phyloP scores from a whole-genome alignment of 2,888 invertebrate species.

The Limenitis camilla region DNA sequence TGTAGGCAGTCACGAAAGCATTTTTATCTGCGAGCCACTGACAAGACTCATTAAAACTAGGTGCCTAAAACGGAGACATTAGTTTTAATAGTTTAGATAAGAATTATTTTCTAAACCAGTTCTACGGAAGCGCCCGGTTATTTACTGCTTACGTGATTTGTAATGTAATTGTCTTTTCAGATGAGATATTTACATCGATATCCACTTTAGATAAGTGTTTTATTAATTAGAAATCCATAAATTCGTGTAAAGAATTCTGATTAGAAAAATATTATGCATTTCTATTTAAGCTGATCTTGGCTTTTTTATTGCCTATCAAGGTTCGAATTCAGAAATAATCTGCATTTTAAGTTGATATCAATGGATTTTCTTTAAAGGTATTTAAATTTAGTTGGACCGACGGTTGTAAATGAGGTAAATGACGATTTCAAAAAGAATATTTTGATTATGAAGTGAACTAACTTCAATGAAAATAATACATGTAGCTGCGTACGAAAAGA shows the following conservation, averaged over 20 bases:
- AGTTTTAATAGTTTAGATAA: constrained; percentile 30
- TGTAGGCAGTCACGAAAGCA: constrained; percentile 6
- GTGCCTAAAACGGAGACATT: constrained; percentile 30
- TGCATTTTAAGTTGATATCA: too few species aligned
- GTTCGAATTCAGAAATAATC: too few species aligned
- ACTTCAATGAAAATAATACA: too few species aligned
- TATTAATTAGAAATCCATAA: constrained; percentile 31
- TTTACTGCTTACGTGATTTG: constrained; percentile 28
- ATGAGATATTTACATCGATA: constrained; percentile 28
- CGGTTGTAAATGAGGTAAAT: too few species aligned
- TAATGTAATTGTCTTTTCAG: constrained; percentile 29
- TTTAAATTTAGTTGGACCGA: too few species aligned
- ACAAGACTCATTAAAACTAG: constrained; percentile 23
- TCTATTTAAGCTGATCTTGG: background rate
- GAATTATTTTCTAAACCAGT: constrained; percentile 26
- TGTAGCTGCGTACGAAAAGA: too few species aligned
- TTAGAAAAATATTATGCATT: constrained; percentile 18
- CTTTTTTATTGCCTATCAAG: too few species aligned
- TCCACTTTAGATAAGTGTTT: constrained; percentile 29
- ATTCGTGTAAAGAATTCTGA: constrained; percentile 26
- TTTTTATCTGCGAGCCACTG: constrained; percentile 16
- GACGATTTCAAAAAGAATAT: too few species aligned
- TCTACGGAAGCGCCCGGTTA: constrained; percentile 22
- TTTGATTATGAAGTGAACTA: too few species aligned
- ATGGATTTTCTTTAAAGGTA: too few species aligned